Evolutionary conservation across 2,113 vertebrate species (phyloP).

Genomic region (Grammomys surdaster): DNA sequence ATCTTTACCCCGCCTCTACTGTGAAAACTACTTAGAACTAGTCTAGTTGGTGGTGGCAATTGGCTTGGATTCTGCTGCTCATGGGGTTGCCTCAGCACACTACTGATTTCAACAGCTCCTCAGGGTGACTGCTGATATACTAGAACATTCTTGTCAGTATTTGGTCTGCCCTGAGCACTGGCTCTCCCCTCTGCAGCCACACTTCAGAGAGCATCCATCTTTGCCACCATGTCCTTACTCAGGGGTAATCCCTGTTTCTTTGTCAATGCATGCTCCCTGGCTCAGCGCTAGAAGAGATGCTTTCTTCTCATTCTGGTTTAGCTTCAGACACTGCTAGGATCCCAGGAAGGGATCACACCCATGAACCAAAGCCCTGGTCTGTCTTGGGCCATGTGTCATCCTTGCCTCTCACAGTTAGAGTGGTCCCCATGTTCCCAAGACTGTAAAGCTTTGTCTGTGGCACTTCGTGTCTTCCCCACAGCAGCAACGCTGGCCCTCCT

Average conservation of each 20-base stretch:
- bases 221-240: no score
- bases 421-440: not conserved
- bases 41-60: not conserved
- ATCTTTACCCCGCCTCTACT: not conserved
- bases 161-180: rapidly evolving
- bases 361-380: not conserved
- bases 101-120: not conserved
- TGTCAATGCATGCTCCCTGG: rapidly evolving
- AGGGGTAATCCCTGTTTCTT: not conserved
- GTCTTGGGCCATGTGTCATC: not conserved
- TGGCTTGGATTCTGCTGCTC: not conserved
- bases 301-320: no score
- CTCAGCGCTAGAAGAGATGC: rapidly evolving
- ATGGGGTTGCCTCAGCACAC: rapidly evolving
- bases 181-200: not conserved
- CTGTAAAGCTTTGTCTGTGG: not conserved
- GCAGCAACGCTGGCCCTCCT: not conserved
- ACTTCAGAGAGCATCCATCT: no score
- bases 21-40: not conserved
- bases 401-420: not conserved
- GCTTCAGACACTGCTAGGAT: not conserved
- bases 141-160: not conserved
- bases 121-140: no score
- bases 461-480: rapidly evolving
- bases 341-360: rapidly evolving